These are phyloP conservation scores for Osmoderma eremita DNA, from an alignment of 2,888 invertebrate species.

Conservation along the genomic window DNA sequence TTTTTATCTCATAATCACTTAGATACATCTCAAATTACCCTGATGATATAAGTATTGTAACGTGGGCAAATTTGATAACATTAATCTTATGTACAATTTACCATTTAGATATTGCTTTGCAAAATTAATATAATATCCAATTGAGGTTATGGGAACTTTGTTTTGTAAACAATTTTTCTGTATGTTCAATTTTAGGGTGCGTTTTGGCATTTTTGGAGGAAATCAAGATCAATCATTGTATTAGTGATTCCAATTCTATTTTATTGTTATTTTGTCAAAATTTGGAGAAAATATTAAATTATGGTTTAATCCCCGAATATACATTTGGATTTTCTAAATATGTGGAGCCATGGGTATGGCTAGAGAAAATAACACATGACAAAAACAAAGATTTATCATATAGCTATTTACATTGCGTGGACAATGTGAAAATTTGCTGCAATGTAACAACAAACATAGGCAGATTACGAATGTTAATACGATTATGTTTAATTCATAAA, in stretches of 20 bases:
- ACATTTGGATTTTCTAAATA: conserved; percentile 62
- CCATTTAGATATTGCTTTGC: not conserved
- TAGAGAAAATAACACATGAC: conserved; percentile 64
- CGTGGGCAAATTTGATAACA: not conserved
- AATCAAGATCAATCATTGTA: conserved; percentile 51
- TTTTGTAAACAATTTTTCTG: conserved; percentile 32
- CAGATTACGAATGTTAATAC: conserved; percentile 65
- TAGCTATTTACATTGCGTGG: conserved; percentile 63
- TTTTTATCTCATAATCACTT: conserved; percentile 2
- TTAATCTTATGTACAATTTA: too few relatives aligned
- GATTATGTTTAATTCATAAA: conserved; percentile 65
- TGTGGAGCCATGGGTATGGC: conserved; percentile 67
- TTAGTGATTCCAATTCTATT: conserved; percentile 64
- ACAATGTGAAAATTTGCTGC: conserved; percentile 61
- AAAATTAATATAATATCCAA: not conserved
- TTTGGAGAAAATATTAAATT: conserved; percentile 67
- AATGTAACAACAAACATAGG: conserved; percentile 64
- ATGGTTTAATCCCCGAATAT: conserved; percentile 65
- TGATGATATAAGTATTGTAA: not conserved
- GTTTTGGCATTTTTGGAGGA: conserved; percentile 61
- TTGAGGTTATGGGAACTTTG: conserved; percentile 42
- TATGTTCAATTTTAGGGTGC: conserved; percentile 57
- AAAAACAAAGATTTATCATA: conserved; percentile 52
- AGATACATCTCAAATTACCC: not conserved
- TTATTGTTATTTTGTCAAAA: conserved; percentile 66